Evolutionary conservation across 2,888 invertebrate species (phyloP).

Genomic region (Tryphoninae sp.): DNA sequence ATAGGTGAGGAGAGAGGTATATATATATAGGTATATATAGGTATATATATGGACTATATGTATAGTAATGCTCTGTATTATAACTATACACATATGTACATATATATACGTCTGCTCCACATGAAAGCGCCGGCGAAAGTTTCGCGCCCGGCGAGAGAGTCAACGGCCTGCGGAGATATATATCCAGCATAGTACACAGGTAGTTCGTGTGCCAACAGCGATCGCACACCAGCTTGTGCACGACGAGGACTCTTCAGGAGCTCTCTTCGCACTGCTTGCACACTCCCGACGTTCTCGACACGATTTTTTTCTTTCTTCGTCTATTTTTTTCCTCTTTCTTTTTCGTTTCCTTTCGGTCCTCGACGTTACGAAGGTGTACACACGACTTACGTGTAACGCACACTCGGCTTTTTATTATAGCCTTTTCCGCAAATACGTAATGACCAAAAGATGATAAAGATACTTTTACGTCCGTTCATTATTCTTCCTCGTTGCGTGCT

Average conservation of each 20-base stretch:
- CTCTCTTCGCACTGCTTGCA: not conserved
- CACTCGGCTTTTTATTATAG: constrained; percentile 16
- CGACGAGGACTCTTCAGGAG: constrained; percentile 1
- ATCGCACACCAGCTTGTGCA: not conserved
- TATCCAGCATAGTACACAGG: constrained; percentile 17
- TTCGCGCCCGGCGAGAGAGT: constrained; percentile 70
- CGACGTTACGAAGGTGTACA: too few species aligned
- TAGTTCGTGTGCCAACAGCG: constrained; percentile 15
- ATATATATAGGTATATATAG: not conserved
- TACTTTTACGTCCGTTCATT: constrained; percentile 6
- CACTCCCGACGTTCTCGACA: not conserved
- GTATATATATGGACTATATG: not conserved
- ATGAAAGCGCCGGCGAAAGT: constrained; percentile 79
- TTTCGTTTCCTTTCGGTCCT: not conserved
- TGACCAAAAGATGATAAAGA: constrained; percentile 33
- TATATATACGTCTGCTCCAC: constrained; percentile 71
- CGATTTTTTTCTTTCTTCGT: not conserved
- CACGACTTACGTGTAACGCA: too few species aligned
- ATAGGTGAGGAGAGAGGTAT: too few species aligned
- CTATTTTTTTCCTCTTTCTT: not conserved
- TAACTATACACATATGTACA: constrained; percentile 21
- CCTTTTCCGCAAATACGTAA: constrained; percentile 25
- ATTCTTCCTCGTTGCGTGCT: constrained; percentile 27
- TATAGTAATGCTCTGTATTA: too few species aligned
- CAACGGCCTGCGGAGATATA: constrained; percentile 73